These are phyloP conservation scores for Rhinichthys osculus DNA, from an alignment of 2,797 vertebrate genomes.

Conservation along the genomic window DNA sequence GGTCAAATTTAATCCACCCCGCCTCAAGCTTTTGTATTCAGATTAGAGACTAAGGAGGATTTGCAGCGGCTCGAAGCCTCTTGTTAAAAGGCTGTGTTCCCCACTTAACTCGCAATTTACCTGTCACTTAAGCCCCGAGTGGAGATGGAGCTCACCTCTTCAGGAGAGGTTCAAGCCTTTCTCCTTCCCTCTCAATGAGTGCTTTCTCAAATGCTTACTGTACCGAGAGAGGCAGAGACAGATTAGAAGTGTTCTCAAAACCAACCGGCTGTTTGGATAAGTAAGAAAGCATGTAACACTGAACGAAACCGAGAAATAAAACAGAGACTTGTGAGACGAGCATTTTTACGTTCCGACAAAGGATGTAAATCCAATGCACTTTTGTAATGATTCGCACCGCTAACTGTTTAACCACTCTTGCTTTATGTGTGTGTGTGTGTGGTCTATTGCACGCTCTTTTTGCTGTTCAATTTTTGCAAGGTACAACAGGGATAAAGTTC, in stretches of 20 bases:
- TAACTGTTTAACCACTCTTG: neutral
- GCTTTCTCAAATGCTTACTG: constrained; percentile 47
- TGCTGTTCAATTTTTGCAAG: neutral
- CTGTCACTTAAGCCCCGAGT: constrained; percentile 87
- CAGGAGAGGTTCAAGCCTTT: constrained; percentile 59
- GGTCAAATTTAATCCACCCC: constrained; percentile 92
- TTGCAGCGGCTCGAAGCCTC: constrained; percentile 86
- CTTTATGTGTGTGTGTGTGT: neutral
- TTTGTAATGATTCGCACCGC: neutral
- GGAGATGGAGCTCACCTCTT: constrained; percentile 80
- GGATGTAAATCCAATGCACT: neutral
- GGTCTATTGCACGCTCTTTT: neutral
- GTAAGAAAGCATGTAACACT: constrained; percentile 59
- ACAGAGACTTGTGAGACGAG: neutral
- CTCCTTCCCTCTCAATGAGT: constrained; percentile 54
- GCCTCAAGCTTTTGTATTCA: constrained; percentile 90
- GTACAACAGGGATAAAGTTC: neutral
- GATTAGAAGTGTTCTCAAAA: constrained; percentile 58
- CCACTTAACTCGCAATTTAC: constrained; percentile 98
- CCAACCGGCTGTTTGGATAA: constrained; percentile 63
- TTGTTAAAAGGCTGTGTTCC: constrained; percentile 89
- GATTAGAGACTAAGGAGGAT: constrained; percentile 94
- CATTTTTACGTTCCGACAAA: neutral
- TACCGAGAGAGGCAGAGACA: constrained; percentile 62
- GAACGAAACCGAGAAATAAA: constrained; percentile 10